A percentile compares a stretch with the other conserved stretches of the same genome.
These are phyloP conservation scores for Mythimna vitellina DNA, from an alignment of 2,888 invertebrate genomes.

Conservation along the genomic window DNA sequence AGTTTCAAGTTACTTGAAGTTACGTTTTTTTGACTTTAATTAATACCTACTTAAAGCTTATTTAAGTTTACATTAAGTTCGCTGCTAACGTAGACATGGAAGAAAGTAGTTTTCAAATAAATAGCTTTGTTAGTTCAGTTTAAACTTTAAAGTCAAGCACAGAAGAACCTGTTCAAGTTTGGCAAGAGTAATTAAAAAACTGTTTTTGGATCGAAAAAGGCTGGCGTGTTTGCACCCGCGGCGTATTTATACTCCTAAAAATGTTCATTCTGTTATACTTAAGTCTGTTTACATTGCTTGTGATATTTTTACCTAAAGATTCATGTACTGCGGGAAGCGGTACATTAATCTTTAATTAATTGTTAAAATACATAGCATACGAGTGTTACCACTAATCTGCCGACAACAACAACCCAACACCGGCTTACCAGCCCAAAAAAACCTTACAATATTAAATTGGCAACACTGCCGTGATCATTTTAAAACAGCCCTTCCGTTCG, in stretches of 20 bases:
- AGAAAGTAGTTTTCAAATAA: background rate
- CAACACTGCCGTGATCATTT: constrained; percentile 41
- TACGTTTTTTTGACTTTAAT: constrained; percentile 47
- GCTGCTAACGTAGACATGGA: constrained; percentile 1
- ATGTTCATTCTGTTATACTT: background rate
- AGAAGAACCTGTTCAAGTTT: background rate
- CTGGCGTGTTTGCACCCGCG: too few relatives aligned
- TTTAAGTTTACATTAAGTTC: constrained; percentile 24
- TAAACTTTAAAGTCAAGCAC: background rate
- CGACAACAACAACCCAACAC: constrained; percentile 9
- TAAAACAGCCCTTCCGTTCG: constrained; percentile 38
- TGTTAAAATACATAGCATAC: background rate
- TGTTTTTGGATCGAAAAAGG: background rate
- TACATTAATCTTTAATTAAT: background rate
- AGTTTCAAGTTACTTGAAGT: constrained; percentile 21
- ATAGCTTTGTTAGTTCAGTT: background rate
- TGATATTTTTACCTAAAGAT: background rate
- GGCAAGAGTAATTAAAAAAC: background rate
- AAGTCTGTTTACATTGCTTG: rapidly evolving
- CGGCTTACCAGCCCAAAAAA: constrained; percentile 28
- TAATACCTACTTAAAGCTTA: constrained; percentile 28
- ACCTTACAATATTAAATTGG: constrained; percentile 23
- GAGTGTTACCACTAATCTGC: background rate
- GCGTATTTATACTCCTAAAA: background rate
- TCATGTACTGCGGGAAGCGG: too few relatives aligned